phyloP scores from a whole-genome alignment of 2,113 vertebrate species.

The Spheniscus mendiculus region DNA sequence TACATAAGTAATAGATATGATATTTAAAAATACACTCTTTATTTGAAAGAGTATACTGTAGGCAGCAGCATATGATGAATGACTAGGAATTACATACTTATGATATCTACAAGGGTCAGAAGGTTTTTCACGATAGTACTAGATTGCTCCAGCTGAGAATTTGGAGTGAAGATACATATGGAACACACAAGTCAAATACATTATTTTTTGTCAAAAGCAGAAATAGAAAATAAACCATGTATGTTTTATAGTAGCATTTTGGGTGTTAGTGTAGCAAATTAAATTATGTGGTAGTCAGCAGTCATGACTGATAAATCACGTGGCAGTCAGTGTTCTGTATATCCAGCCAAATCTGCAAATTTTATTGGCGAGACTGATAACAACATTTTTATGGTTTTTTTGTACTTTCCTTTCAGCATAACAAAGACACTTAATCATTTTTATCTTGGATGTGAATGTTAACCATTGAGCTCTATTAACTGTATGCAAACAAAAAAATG shows the following conservation, averaged over 20 bases:
- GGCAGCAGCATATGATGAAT: background rate
- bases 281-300: background rate
- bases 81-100: background rate
- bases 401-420: background rate
- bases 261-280: background rate
- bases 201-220: background rate
- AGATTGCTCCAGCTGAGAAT: background rate
- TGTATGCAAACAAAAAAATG: background rate
- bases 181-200: background rate
- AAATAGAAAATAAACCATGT: background rate
- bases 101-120: background rate
- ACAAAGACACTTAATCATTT: background rate
- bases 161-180: background rate
- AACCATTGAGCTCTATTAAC: background rate
- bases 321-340: background rate
- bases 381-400: background rate
- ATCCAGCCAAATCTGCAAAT: background rate
- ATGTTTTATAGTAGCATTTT: background rate
- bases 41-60: background rate
- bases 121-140: accelerated
- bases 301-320: background rate
- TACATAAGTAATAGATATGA: background rate
- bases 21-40: background rate
- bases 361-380: background rate
- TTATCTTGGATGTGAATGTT: background rate